A percentile compares a stretch with the other conserved stretches of the same genome.
These are phyloP conservation scores for Mastacembelus armatus DNA, from an alignment of 2,797 vertebrate species.

Conservation along the genomic window DNA sequence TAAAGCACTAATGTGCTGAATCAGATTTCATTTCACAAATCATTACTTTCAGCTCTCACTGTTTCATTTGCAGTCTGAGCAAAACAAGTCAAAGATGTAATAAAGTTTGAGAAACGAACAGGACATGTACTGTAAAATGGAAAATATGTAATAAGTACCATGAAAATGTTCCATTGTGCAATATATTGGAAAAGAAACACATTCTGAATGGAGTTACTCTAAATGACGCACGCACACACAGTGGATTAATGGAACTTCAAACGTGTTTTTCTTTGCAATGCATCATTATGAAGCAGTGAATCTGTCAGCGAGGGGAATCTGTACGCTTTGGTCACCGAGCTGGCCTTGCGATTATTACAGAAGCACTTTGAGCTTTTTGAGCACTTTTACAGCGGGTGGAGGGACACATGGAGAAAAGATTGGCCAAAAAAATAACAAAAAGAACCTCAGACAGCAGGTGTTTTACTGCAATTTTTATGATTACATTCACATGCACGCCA, in stretches of 20 bases:
- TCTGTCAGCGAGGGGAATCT: slow-evolving; percentile 75
- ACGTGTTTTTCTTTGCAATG: slow-evolving; percentile 80
- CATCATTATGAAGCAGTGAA: slow-evolving; percentile 80
- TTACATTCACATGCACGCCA: slow-evolving; percentile 24
- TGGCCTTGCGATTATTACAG: slow-evolving; percentile 53
- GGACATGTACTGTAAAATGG: slow-evolving; percentile 61
- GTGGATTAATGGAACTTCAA: slow-evolving; percentile 78
- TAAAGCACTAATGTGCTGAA: slow-evolving; percentile 55
- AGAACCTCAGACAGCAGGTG: slow-evolving; percentile 66
- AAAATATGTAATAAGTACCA: slow-evolving; percentile 67
- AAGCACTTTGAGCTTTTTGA: slow-evolving; percentile 33
- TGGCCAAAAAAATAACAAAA: slow-evolving; percentile 36
- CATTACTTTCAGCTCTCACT: slow-evolving; percentile 60
- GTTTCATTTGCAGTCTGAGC: slow-evolving; percentile 60
- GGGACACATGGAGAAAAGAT: slow-evolving; percentile 43
- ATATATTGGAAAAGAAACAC: slow-evolving; percentile 64
- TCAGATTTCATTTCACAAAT: slow-evolving; percentile 71
- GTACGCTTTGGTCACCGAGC: slow-evolving; percentile 60
- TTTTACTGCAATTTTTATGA: slow-evolving; percentile 19
- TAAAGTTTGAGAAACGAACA: slow-evolving; percentile 62
- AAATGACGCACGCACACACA: slow-evolving; percentile 65
- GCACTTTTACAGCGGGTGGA: slow-evolving; percentile 38
- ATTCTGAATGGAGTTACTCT: slow-evolving; percentile 68
- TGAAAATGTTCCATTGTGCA: slow-evolving; percentile 68
- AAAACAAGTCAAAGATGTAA: slow-evolving; percentile 63